Evolutionary conservation across 2,797 vertebrate species (phyloP), one percentile per base, ranked within the genome.

Genomic region (Acanthopagrus latus): DNA sequence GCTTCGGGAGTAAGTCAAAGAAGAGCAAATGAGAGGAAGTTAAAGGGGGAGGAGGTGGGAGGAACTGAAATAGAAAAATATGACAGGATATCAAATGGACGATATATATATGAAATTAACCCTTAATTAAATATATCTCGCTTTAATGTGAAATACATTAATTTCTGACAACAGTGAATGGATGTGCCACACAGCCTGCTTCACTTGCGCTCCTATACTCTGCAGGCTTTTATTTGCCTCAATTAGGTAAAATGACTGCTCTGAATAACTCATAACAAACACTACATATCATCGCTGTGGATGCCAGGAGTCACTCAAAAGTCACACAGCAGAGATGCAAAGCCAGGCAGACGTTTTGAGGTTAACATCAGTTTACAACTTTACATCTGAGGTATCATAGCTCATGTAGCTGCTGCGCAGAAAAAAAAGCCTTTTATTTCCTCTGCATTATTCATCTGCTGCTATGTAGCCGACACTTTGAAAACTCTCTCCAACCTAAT

Each of bases 381-480:
- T 33, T 79, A 58, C 51, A 60, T 78, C 50, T 62, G 50, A 76
- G 54, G 81, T 89, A 89, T 93, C 90, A 91, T 84, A 76, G 68
- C 77, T 82, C 65, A 60, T 67, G 74, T 69, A 52, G 71, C 71
- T 74, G 71, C 79, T 20, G 41, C 80, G 85, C 71, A 86, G 74
- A 81, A 87, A 84, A 85, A 85, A 88, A 90, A 75, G 65, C 47
- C 75, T 44, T 86, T 91, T 91, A 91, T 92, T 90, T 86, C 73
- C 23, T 74, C 43, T 92, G 86, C 82, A 93, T 92, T 88, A 92
- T 93, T 93, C 65, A 93, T 87, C 55, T 21, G n/a, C 79, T 72
- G 87, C 85, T 80, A 67, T 85, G 88, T 84, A 83, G 82, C 86
- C 84, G 81, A 88, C 88, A 89, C 89, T 88, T 78, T 77, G 74